phyloP scores from a whole-genome alignment of 2,797 vertebrate species.

The Sternarchorhynchus goeldii region DNA sequence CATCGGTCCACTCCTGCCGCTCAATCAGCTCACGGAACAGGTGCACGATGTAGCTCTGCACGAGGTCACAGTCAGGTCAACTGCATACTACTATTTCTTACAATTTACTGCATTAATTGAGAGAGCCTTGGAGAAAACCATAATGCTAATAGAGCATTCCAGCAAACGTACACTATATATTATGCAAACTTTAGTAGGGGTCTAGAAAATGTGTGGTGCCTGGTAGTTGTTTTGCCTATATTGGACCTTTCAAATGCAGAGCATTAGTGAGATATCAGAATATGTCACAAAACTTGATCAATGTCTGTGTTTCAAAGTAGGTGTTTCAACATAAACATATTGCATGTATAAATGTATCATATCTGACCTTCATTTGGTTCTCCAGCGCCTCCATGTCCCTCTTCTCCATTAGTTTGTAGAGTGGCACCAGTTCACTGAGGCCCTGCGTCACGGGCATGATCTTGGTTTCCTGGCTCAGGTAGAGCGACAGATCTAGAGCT shows the following conservation, averaged over 20 bases:
- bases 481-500: slow-evolving; percentile 86
- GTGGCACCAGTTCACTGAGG: slow-evolving; percentile 81
- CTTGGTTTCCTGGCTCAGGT: slow-evolving; percentile 83
- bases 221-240: no score
- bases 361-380: slow-evolving; percentile 79
- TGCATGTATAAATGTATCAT: background rate
- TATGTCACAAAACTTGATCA: no score
- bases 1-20: slow-evolving; percentile 82
- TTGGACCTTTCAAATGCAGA: no score
- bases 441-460: slow-evolving; percentile 87
- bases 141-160: no score
- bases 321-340: no score
- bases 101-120: no score
- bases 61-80: background rate
- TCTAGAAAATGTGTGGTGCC: no score
- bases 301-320: no score
- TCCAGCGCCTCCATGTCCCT: slow-evolving; percentile 81
- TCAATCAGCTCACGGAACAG: slow-evolving; percentile 83
- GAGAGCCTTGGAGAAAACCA: no score
- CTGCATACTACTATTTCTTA: no score
- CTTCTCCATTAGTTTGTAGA: slow-evolving; percentile 91
- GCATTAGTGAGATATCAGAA: background rate
- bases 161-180: no score
- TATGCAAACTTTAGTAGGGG: no score
- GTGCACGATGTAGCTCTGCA: slow-evolving; percentile 81